A percentile compares a stretch with the other conserved stretches of the same genome.
These are phyloP conservation scores for Zenarchopterus dispar DNA, from an alignment of 2,797 vertebrate genomes.

Conservation along the genomic window DNA sequence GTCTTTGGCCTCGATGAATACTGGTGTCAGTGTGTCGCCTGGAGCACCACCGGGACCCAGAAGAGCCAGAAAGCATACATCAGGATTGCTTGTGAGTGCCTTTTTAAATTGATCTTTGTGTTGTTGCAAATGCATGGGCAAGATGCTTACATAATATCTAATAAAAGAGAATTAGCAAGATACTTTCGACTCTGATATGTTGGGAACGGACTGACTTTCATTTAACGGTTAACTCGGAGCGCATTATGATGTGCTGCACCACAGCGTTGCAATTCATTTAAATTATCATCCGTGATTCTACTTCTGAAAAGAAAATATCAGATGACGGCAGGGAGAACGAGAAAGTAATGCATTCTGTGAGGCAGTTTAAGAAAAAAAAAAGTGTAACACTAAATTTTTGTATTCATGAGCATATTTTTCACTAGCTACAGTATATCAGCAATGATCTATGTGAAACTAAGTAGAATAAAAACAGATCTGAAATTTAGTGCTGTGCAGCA, in stretches of 20 bases:
- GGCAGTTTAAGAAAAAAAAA: slow-evolving; percentile 44
- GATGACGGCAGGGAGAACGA: slow-evolving; percentile 3
- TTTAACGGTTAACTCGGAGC: slow-evolving; percentile 65
- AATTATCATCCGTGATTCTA: slow-evolving; percentile 44
- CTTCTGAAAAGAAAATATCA: slow-evolving; percentile 38
- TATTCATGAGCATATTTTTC: slow-evolving; percentile 74
- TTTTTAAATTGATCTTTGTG: slow-evolving; percentile 27
- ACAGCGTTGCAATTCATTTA: slow-evolving; percentile 50
- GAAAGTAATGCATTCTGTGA: slow-evolving; percentile 46
- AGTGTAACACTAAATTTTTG: slow-evolving; percentile 63
- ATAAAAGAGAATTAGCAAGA: too few relatives aligned
- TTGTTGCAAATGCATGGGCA: slow-evolving; percentile 29
- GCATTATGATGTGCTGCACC: slow-evolving; percentile 50
- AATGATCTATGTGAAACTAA: slow-evolving; percentile 76
- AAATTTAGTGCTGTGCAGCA: slow-evolving; percentile 74
- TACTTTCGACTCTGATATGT: too few relatives aligned
- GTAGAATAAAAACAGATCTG: slow-evolving; percentile 76
- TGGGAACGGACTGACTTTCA: too few relatives aligned
- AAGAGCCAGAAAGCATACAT: slow-evolving; percentile 98
- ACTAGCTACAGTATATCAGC: slow-evolving; percentile 70
- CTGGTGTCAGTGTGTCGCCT: slow-evolving; percentile 99
- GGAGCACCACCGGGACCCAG: slow-evolving; percentile 98
- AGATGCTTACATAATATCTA: slow-evolving; percentile 7
- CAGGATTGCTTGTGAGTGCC: slow-evolving; percentile 94
- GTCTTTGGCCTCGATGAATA: slow-evolving; percentile 96